These are phyloP conservation scores for Sialia sialis DNA, from an alignment of 2,113 vertebrate species.

Conservation along the genomic window DNA sequence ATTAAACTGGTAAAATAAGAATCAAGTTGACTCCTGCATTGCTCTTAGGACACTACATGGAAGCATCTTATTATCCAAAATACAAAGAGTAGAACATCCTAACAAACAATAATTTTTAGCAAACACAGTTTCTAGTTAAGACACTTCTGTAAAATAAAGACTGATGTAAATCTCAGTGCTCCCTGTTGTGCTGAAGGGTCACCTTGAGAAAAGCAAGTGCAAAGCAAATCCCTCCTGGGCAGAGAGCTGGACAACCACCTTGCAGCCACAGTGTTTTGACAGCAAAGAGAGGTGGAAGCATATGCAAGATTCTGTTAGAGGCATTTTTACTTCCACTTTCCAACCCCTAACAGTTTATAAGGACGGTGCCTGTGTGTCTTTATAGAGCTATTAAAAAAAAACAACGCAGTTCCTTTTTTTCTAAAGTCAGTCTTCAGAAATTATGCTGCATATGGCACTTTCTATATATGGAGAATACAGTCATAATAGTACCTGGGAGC, in stretches of 20 bases:
- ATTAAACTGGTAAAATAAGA: not conserved
- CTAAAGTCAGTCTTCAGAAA: not conserved
- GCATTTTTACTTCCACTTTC: not conserved
- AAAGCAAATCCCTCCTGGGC: not conserved
- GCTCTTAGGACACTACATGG: not conserved
- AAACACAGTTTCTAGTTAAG: not conserved
- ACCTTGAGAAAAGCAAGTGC: not conserved
- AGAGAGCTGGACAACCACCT: not conserved
- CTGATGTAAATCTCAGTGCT: not conserved
- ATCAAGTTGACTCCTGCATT: not conserved
- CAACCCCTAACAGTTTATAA: not conserved
- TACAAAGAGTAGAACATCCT: not conserved
- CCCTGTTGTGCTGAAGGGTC: not conserved
- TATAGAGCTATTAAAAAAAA: not conserved
- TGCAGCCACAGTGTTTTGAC: not conserved
- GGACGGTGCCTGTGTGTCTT: not conserved
- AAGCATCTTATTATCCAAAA: not conserved
- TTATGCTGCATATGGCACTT: not conserved
- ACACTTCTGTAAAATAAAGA: not conserved
- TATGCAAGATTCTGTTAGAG: not conserved
- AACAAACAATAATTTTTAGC: not conserved
- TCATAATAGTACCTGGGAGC: not conserved
- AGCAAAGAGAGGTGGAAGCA: not conserved
- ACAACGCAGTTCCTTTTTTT: not conserved
- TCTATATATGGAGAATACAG: not conserved